These are phyloP conservation scores for Martes martes DNA, from an alignment of 2,113 vertebrate species.

Conservation along the genomic window DNA sequence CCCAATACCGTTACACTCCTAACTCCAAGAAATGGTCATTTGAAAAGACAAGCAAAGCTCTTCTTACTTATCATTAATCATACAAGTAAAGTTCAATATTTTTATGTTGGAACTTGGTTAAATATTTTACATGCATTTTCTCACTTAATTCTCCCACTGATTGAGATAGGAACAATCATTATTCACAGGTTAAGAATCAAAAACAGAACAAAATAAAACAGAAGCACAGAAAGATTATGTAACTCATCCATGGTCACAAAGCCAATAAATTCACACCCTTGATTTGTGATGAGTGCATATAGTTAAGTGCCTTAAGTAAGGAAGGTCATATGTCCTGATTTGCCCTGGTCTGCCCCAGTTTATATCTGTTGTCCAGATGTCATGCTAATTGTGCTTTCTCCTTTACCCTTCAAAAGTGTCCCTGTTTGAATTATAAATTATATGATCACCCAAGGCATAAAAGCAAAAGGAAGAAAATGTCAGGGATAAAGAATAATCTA, in stretches of 20 bases:
- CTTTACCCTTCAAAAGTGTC: neutral
- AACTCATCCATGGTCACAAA: neutral
- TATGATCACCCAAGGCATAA: neutral
- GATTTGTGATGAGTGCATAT: neutral
- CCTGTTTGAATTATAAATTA: neutral
- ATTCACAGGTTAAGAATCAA: neutral
- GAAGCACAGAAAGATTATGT: neutral
- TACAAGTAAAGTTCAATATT: neutral
- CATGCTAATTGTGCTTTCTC: neutral
- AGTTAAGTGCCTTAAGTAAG: neutral
- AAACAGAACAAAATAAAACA: neutral
- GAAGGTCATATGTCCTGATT: neutral
- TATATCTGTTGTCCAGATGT: neutral
- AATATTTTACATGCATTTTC: slow-evolving; percentile 25
- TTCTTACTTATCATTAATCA: neutral
- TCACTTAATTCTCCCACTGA: slow-evolving; percentile 23
- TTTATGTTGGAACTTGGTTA: neutral
- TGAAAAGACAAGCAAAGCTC: slow-evolving; percentile 19
- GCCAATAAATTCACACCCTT: neutral
- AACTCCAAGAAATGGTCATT: slow-evolving; percentile 21
- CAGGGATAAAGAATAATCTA: neutral
- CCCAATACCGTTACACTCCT: neutral
- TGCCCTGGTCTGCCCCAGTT: neutral
- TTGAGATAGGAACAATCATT: neutral
- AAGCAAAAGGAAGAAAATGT: slow-evolving; percentile 12